These are phyloP conservation scores for Microcebus murinus DNA, from an alignment of 2,113 vertebrate species.

Conservation along the genomic window DNA sequence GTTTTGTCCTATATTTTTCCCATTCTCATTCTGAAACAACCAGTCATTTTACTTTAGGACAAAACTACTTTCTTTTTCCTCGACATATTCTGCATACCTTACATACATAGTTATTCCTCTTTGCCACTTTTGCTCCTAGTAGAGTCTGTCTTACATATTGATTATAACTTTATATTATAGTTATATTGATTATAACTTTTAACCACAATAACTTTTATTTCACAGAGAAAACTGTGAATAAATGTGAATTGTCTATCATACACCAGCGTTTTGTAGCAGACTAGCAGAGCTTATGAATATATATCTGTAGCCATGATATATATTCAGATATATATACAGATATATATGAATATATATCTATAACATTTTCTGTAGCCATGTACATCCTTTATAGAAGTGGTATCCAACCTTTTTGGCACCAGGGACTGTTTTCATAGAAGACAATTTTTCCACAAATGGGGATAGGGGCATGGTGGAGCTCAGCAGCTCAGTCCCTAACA, in stretches of 20 bases:
- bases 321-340: too few relatives aligned
- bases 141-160: not conserved
- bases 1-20: not conserved
- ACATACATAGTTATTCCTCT: not conserved
- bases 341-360: not conserved
- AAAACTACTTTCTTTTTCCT: not conserved
- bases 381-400: not conserved
- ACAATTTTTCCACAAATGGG: too few relatives aligned
- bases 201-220: not conserved
- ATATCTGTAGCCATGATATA: not conserved
- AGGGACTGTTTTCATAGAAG: too few relatives aligned
- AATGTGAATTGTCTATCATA: not conserved
- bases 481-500: too few relatives aligned
- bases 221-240: not conserved
- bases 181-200: not conserved
- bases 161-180: not conserved
- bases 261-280: not conserved
- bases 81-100: not conserved
- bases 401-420: too few relatives aligned
- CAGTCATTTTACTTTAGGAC: not conserved
- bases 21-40: not conserved
- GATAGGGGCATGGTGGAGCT: too few relatives aligned
- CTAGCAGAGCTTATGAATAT: not conserved
- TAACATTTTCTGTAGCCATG: not conserved
- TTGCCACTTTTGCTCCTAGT: not conserved